phyloP scores from a whole-genome alignment of 1,140 invertebrate species.

The Lucilia sericata region DNA sequence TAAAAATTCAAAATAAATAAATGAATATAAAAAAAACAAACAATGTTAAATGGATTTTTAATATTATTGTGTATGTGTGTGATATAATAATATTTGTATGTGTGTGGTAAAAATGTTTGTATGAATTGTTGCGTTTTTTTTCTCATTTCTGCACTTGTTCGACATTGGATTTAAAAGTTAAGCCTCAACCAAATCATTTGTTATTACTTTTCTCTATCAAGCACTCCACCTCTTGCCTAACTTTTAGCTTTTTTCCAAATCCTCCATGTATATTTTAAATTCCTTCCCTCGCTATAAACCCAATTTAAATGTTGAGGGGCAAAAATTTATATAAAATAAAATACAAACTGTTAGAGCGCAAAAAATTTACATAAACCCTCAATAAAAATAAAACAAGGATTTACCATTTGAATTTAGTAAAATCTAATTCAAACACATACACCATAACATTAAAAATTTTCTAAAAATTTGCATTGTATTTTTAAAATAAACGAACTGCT shows the following conservation, averaged over 20 bases:
- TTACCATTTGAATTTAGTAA: conserved; percentile 25
- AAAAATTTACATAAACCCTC: conserved; percentile 36
- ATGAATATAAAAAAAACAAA: neutral
- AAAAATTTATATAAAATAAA: too few species aligned
- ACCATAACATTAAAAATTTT: too few species aligned
- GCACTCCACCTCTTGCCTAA: neutral
- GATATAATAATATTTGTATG: neutral
- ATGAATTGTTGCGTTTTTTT: neutral
- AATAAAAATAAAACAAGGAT: conserved; percentile 44
- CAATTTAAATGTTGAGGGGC: neutral
- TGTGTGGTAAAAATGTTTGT: neutral
- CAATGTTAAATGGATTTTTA: conserved; percentile 7
- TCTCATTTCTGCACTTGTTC: conserved; percentile 32
- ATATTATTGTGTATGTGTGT: neutral
- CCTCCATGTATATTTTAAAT: neutral
- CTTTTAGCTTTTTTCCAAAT: neutral
- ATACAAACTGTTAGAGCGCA: neutral
- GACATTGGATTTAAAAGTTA: conserved; percentile 42
- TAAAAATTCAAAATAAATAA: conserved; percentile 12
- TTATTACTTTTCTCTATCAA: conserved; percentile 8
- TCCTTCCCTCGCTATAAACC: neutral
- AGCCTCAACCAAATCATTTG: conserved; percentile 43
- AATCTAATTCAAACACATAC: neutral
- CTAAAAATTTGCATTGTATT: neutral
- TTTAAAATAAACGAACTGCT: neutral